phyloP scores from a whole-genome alignment of 2,113 vertebrate genomes.

The Catagonus wagneri region DNA sequence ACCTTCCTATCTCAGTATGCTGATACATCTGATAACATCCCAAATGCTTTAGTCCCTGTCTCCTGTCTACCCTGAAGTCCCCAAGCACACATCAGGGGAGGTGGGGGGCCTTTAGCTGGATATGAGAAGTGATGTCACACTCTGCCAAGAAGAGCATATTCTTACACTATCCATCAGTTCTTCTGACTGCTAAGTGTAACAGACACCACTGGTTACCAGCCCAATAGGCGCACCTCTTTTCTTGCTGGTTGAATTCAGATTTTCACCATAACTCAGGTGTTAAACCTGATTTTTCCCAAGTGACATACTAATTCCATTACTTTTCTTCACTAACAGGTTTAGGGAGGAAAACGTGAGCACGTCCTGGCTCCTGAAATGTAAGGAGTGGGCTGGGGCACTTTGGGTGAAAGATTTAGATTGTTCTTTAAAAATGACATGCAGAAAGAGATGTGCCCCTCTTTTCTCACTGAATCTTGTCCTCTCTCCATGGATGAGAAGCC shows the following conservation, averaged over 20 bases:
- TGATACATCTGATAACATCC: constrained; percentile 48
- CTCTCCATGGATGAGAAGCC: neutral
- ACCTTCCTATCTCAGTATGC: constrained; percentile 45
- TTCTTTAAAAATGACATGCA: neutral
- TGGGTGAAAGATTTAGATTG: neutral
- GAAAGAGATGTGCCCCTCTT: neutral
- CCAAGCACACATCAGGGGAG: neutral
- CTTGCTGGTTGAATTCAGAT: neutral
- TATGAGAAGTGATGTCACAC: neutral
- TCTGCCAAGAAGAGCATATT: neutral
- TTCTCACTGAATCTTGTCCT: neutral
- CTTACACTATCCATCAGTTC: neutral
- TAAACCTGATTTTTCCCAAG: neutral
- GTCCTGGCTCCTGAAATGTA: neutral
- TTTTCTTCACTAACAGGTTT: neutral
- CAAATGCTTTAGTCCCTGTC: neutral
- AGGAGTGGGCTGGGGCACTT: neutral
- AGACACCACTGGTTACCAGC: neutral
- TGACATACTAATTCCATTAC: neutral
- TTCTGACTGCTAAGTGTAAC: neutral
- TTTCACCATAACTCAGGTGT: neutral
- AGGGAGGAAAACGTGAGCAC: neutral
- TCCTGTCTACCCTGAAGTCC: constrained; percentile 20
- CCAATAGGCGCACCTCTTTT: neutral
- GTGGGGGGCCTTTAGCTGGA: neutral